These are phyloP conservation scores for Oenanthe melanoleuca DNA, from an alignment of 2,113 vertebrate species.

Conservation along the genomic window DNA sequence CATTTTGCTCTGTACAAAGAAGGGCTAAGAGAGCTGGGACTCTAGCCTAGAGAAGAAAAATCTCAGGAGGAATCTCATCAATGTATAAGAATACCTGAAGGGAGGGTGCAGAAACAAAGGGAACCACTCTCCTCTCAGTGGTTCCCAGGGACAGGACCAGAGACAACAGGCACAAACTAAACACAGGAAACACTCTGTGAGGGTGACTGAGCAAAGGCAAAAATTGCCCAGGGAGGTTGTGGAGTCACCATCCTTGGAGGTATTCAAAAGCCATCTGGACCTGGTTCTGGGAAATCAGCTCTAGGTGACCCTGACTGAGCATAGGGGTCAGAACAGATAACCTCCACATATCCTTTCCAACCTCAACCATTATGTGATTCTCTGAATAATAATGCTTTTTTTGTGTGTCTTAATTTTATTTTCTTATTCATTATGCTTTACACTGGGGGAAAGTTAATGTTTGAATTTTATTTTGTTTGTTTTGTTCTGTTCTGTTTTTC, in stretches of 20 bases:
- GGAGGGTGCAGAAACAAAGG: not conserved
- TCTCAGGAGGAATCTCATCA: not conserved
- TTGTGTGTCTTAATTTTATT: not conserved
- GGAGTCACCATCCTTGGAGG: not conserved
- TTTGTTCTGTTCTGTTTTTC: not conserved
- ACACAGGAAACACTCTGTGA: not conserved
- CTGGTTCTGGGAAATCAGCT: not conserved
- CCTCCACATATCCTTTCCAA: not conserved
- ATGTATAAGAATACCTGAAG: not conserved
- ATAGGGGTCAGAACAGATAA: not conserved
- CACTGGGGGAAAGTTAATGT: not conserved
- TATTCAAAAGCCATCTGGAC: not conserved
- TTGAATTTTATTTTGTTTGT: not conserved
- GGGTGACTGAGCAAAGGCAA: not conserved
- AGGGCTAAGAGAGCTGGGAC: not conserved
- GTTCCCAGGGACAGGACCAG: not conserved
- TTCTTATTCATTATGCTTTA: not conserved
- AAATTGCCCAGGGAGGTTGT: not conserved
- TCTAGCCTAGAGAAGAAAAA: not conserved
- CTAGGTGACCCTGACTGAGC: not conserved
- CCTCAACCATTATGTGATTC: not conserved
- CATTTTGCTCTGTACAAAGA: not conserved
- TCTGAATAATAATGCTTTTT: not conserved
- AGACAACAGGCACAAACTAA: not conserved
- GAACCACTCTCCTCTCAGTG: not conserved